Conservation (phyloP, 2,113 vertebrate species). For the Paramisgurnus dabryanus region DNA sequence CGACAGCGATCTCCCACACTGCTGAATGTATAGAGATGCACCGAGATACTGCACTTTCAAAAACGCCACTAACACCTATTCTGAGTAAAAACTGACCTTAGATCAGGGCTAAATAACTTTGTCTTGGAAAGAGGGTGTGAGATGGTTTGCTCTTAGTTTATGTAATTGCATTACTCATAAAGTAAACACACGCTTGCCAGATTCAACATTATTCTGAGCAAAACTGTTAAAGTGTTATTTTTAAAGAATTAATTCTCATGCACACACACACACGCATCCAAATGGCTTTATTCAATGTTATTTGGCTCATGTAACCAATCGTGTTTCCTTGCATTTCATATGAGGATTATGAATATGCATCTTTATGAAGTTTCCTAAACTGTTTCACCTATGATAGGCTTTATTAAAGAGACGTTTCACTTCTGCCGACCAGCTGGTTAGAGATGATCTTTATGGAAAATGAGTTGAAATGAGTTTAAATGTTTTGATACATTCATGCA, state of each 20-base stretch:
- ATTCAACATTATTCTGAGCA: constrained; percentile 23
- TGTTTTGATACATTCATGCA: neutral
- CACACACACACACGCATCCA: constrained; percentile 1
- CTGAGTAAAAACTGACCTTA: neutral
- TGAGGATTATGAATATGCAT: neutral
- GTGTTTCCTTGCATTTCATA: constrained; percentile 11
- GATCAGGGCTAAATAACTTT: constrained; percentile 2
- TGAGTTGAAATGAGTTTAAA: neutral
- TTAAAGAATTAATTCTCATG: constrained; percentile 39
- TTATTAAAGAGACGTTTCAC: neutral
- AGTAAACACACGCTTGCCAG: constrained; percentile 49
- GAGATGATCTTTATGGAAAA: neutral
- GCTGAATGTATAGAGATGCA: neutral
- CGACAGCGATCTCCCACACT: neutral
- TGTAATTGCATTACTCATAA: constrained; percentile 52
- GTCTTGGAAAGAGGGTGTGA: constrained; percentile 2
- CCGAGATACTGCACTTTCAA: neutral
- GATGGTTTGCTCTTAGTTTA: constrained; percentile 29
- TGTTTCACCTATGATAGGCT: neutral
- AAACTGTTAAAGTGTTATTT: constrained; percentile 50
- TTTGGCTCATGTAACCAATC: constrained; percentile 23
- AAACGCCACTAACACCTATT: neutral
- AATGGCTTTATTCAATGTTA: constrained; percentile 7
- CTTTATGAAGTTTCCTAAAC: constrained; percentile 37
- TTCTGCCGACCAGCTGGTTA: neutral